phyloP scores from a whole-genome alignment of 2,797 vertebrate species.

The Phataginus tricuspis region DNA sequence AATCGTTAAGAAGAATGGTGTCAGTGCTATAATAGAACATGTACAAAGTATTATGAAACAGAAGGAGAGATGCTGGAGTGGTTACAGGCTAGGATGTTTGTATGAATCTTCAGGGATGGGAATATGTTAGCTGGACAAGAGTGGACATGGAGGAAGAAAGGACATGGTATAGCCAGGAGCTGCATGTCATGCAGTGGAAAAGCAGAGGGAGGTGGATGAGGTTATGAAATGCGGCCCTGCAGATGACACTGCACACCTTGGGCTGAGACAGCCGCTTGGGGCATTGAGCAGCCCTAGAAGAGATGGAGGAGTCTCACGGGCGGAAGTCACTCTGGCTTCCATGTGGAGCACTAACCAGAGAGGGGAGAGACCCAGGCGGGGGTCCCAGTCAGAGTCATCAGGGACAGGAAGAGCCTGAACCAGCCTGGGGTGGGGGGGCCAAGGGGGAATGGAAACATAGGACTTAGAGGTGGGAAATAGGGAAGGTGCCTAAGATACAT shows the following conservation, averaged over 20 bases:
- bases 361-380: not conserved
- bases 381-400: not conserved
- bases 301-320: accelerated
- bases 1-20: not conserved
- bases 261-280: not conserved
- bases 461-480: not conserved
- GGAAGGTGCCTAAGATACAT: not conserved
- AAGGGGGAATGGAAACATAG: not conserved
- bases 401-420: not conserved
- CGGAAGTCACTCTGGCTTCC: not conserved
- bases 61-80: not conserved
- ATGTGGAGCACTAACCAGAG: not conserved
- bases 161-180: not conserved
- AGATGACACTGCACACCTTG: no score
- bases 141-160: not conserved
- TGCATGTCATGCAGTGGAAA: not conserved
- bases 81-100: not conserved
- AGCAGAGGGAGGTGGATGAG: not conserved
- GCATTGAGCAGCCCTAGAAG: not conserved
- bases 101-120: not conserved
- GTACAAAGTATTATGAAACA: not conserved
- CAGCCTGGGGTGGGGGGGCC: no score
- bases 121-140: not conserved
- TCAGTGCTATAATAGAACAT: not conserved
- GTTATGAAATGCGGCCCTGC: not conserved